phyloP scores from a whole-genome alignment of 2,888 invertebrate genomes.

The Antheraea assamensis region DNA sequence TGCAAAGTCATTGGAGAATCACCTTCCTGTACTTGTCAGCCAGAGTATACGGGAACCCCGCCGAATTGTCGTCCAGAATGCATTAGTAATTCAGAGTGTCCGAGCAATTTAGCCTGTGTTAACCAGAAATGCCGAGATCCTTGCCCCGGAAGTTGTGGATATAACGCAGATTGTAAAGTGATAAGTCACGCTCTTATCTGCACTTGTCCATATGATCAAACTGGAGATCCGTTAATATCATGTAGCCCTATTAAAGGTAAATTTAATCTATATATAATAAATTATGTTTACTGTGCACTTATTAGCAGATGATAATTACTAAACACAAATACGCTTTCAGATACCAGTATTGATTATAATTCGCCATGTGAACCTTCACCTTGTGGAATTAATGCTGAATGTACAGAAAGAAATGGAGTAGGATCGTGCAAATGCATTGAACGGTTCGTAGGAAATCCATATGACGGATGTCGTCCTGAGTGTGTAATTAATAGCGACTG shows the following conservation, averaged over 20 bases:
- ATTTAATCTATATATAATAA: background rate
- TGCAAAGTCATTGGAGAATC: constrained; percentile 84
- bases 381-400: constrained; percentile 85
- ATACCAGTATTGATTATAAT: constrained; percentile 64
- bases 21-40: constrained; percentile 85
- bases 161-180: constrained; percentile 87
- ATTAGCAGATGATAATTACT: background rate
- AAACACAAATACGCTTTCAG: constrained; percentile 42
- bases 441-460: constrained; percentile 76
- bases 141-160: constrained; percentile 86
- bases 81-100: constrained; percentile 85
- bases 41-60: constrained; percentile 83
- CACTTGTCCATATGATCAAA: constrained; percentile 83
- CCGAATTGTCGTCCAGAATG: constrained; percentile 87
- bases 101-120: constrained; percentile 84
- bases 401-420: constrained; percentile 84
- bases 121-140: constrained; percentile 88
- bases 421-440: constrained; percentile 87
- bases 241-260: constrained; percentile 71
- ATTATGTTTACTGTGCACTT: background rate
- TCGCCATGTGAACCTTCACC: constrained; percentile 87
- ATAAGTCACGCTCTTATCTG: constrained; percentile 87
- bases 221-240: constrained; percentile 85
- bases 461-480: constrained; percentile 89
- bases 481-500: constrained; percentile 92